Base-by-base conservation (phyloP, 1,140 invertebrate species). In the Cotesia glomerata region DNA sequence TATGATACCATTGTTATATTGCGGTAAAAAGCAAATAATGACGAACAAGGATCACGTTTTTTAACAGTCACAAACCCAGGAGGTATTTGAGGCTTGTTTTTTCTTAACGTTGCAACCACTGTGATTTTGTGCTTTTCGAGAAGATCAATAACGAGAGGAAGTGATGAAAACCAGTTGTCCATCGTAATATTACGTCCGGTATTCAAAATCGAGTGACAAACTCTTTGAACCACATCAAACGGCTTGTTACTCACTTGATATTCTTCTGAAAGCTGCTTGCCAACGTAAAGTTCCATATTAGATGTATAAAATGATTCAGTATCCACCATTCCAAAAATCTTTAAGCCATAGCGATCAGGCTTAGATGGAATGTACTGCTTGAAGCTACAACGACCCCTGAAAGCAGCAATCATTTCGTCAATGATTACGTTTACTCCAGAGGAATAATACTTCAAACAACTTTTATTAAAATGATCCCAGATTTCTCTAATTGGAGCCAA, bases 371-470 rank as follows among this genome's bases (percentile, higher is more conserved):
- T 87, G 32, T 86, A 84, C 73, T 88, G 87, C 61, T 86, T 78
- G 78, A 89, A 89, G 45, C 82, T 80, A 75, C 87, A 89, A 36
- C 85, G 80, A 4, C 88, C 88, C 59, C 83, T 75, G 66, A 89
- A 85, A 32, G 81, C 82, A 56, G 85, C 74, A 69, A 90, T 79
- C 69, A 85, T 84, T 78, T 90, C 88, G 81, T 89, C 89, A 74
- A 89, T 77, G 16, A 76, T 79, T 14, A 76, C 67, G 68, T 79
- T 71, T 66, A 65, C 18, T 14, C 74, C 80, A 51, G 85, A 74
- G 54, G 84, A 80, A 74, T 81, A 85, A n/a, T 85, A 82, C 79
- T 84, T 82, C 77, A 86, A 80, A 78, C 88, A 89, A 72, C 88
- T 88, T 18, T 83, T 64, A 61, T 85, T 82, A 77, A 90, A 89